Evolutionary conservation across 2,888 invertebrate species (phyloP), one percentile per base, ranked within the genome.

Genomic region (Andrena praecox): DNA sequence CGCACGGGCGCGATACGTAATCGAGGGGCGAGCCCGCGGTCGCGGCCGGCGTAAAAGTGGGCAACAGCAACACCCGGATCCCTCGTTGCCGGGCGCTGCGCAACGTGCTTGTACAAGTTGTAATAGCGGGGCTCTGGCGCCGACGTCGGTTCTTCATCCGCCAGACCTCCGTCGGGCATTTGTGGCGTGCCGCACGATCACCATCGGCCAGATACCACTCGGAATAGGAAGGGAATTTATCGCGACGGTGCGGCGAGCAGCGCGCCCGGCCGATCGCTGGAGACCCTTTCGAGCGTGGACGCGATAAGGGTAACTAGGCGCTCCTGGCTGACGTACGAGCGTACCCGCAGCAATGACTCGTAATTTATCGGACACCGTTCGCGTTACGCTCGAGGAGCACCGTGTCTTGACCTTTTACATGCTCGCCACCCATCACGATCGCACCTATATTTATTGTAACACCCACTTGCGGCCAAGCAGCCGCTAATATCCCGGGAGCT

Each of bases 111-210:
- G 88, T 89, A 86, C 74, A 86, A 89, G 79, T 86, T 82, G 86
- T 86, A 90, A 89, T 90, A 82, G 88, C 80, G 67, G 84, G 66
- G 12, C 42, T 42, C 87, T 85, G 91, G 91, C 89, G 91, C 91
- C 90, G 74, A 74, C 81, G 82, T 82, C 82, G 76, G 77, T 87
- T 84, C 86, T 77, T 86, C 85, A 80, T 72, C 56, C 83, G 73
- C 12, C 29, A n/a, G 68, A 72, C 77, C 78, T 69, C 74, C 76
- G 64, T 29, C 70, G 71, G 70, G 83, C 83, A 85, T 84, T 88
- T 84, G 80, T 74, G 52, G 77, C 72, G 60, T 54, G 76, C 68
- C 69, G 54, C 79, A 56, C 73, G 80, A 86, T 79, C 79, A 62
- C 27, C 70, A 31, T 71, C 54, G 42, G 42, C 42, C 20, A 86